phyloP scores from a whole-genome alignment of 30 jellyfish, hydroid and myxozoan genomes.

The Hydractinia echinata region DNA sequence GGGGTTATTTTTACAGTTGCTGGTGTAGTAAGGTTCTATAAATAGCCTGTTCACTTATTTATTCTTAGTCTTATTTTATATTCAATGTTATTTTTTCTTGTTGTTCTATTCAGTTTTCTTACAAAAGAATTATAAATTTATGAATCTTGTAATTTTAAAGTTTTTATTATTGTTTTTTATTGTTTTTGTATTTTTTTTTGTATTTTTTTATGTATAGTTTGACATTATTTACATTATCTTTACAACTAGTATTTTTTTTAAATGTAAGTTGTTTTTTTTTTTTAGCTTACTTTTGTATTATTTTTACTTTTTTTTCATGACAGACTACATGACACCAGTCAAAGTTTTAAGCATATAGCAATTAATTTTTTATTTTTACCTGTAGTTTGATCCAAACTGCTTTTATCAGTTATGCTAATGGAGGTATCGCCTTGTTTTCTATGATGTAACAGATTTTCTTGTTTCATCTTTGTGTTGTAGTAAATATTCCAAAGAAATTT shows the following conservation, averaged over 20 bases:
- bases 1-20: slow-evolving; percentile 5
- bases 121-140: background rate
- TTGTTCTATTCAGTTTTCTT: background rate
- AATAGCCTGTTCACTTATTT: background rate
- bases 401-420: too few relatives aligned
- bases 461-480: too few relatives aligned
- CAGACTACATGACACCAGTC: background rate
- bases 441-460: too few relatives aligned
- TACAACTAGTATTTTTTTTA: background rate
- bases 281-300: background rate
- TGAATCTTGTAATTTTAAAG: background rate
- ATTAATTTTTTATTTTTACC: too few relatives aligned
- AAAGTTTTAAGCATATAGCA: background rate
- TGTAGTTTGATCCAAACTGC: too few relatives aligned
- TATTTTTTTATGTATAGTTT: too few relatives aligned
- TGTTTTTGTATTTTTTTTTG: background rate
- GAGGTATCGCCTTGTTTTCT: too few relatives aligned
- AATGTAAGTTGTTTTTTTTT: background rate
- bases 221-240: too few relatives aligned
- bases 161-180: background rate
- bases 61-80: background rate
- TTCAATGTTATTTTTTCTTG: background rate
- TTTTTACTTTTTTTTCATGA: background rate
- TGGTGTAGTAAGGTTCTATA: background rate
- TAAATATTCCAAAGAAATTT: too few relatives aligned